A percentile compares a stretch with the other conserved stretches of the same genome.
phyloP scores from a whole-genome alignment of 64 coral and sea anemone species.

The Pocillopora damicornis region DNA sequence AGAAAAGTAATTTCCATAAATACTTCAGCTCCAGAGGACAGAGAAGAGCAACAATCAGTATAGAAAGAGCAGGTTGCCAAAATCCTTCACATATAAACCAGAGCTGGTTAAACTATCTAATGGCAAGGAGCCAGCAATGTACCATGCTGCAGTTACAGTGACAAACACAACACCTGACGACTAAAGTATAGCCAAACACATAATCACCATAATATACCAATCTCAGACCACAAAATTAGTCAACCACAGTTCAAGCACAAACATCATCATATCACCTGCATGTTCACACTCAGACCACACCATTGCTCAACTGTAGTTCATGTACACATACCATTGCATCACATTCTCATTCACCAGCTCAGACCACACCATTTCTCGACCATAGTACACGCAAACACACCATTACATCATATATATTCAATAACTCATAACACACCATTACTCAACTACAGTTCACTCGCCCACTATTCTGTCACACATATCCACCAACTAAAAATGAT shows the following conservation, averaged over 20 bases:
- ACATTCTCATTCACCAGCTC: neutral
- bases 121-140: neutral
- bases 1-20: too few species aligned
- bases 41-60: neutral
- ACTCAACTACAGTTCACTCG: neutral
- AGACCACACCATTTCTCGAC: neutral
- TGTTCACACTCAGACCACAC: constrained; percentile 2
- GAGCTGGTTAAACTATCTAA: neutral
- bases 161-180: constrained; percentile 9
- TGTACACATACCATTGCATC: neutral
- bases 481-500: too few species aligned
- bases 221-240: neutral
- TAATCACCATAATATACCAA: neutral
- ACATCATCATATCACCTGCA: neutral
- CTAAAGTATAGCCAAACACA: neutral
- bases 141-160: neutral
- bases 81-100: neutral
- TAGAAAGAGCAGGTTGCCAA: neutral
- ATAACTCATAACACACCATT: neutral
- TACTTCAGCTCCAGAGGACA: too few species aligned
- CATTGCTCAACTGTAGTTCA: neutral
- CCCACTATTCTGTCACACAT: too few species aligned
- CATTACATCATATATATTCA: neutral
- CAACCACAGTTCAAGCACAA: neutral
- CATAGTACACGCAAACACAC: neutral